Base-by-base conservation (phyloP, 2,888 invertebrate species). In the Eupithecia inturbata region DNA sequence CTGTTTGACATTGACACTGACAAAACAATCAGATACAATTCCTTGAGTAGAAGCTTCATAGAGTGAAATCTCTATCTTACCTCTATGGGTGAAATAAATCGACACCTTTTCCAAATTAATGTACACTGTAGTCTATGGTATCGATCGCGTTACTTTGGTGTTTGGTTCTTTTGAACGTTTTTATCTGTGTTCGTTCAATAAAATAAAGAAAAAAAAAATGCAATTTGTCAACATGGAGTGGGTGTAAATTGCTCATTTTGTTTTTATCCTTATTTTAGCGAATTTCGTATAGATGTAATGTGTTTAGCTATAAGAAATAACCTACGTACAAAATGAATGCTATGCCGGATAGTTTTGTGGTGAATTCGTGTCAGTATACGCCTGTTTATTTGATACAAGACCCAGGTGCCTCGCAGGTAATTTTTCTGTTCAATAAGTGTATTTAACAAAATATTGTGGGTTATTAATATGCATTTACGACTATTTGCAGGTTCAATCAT, bases 341-440 rank as follows among this genome's bases (percentile, higher is more conserved):
- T 78, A 86, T 88, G 80, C 82, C 89, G 80, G 91, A 91, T 76
- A 90, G 87, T 84, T 89, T 92, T 77, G 84, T 91, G 76, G 86
- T 92, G 68, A 91, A 92, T 85, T 91, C 92, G 76, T 92, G 91
- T 89, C 92, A 92, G 85, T 93, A 91, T 84, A 91, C 93, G 71
- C 94, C 94, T 73, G 88, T 94, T 85, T 93, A 92, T 82, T 84
- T 94, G 79, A 90, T 93, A 82, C 91, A 92, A 86, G 89, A 89
- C 85, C 88, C 92, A 82, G 87, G 89, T 86, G 87, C 90, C 83
- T 87, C 87, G 81, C 92, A 92, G 92, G 94, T 93, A 90, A 80
- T 83, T 83, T 81, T 81, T 81, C 81, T 81, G 78, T 79, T 80
- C 73, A 80, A 71, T 63, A 31, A 73, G 77, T 78, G 62, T 77